Percentiles rank a stretch among this genome's conserved stretches.
phyloP scores from a whole-genome alignment of 2,888 invertebrate genomes.

The Eristalinus sepulchralis region DNA sequence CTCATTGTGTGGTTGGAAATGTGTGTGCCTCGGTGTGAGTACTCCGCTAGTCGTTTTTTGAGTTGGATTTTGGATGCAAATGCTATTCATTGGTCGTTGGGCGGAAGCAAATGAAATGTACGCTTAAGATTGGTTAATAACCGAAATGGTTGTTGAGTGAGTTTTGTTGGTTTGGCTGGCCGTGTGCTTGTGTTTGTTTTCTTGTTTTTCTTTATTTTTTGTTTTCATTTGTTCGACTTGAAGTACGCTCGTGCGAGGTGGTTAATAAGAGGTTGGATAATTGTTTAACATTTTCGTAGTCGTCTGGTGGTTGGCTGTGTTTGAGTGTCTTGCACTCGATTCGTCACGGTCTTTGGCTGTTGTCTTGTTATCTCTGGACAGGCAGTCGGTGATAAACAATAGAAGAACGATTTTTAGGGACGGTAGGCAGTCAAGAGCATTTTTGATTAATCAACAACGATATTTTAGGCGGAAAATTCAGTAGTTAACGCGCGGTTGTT shows the following conservation, averaged over 20 bases:
- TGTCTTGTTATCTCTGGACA: neutral
- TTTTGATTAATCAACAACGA: neutral
- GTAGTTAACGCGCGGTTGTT: neutral
- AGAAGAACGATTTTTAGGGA: neutral
- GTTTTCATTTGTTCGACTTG: neutral
- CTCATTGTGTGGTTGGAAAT: constrained; percentile 41
- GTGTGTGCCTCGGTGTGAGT: constrained; percentile 32
- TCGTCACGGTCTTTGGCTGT: neutral
- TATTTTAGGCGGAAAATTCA: neutral
- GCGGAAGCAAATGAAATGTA: constrained; percentile 64
- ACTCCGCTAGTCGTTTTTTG: constrained; percentile 37
- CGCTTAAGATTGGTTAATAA: constrained; percentile 63
- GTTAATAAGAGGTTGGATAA: neutral
- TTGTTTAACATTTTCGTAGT: neutral
- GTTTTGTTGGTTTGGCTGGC: neutral
- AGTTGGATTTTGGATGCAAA: constrained; percentile 58
- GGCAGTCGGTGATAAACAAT: neutral
- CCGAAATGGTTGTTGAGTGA: constrained; percentile 47
- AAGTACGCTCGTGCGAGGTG: neutral
- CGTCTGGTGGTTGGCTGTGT: neutral
- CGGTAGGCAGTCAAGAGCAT: neutral
- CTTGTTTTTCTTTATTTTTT: neutral
- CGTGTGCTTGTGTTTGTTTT: neutral
- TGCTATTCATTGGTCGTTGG: constrained; percentile 66
- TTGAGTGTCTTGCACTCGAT: no score